These are phyloP conservation scores for Opisthograptis luteolata DNA, from an alignment of 2,888 invertebrate genomes.

Conservation along the genomic window DNA sequence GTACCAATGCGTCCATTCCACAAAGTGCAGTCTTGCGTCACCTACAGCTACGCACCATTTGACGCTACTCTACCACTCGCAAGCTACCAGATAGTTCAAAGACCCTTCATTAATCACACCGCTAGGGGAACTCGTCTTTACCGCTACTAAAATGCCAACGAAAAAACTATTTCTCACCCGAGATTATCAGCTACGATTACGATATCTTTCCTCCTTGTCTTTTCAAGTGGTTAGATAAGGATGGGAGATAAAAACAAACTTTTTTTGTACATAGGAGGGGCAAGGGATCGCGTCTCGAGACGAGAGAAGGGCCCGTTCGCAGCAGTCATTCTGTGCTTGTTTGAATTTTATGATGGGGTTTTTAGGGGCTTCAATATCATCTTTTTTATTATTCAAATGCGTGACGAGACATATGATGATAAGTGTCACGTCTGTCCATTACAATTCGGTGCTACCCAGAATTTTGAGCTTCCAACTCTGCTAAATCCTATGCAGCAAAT, in stretches of 20 bases:
- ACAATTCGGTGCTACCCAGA: too few species aligned
- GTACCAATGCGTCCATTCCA: slow-evolving; percentile 20
- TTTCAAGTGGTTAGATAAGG: slow-evolving; percentile 28
- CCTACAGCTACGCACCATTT: slow-evolving; percentile 47
- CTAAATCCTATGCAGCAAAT: too few species aligned
- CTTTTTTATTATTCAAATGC: too few species aligned
- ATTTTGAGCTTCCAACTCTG: too few species aligned
- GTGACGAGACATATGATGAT: too few species aligned
- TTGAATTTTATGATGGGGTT: slow-evolving; percentile 2
- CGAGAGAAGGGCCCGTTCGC: slow-evolving; percentile 2
- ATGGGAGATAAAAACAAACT: slow-evolving; percentile 20
- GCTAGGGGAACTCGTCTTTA: slow-evolving; percentile 46
- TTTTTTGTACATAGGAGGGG: not conserved
- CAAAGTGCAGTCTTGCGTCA: slow-evolving; percentile 20
- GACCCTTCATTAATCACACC: slow-evolving; percentile 59
- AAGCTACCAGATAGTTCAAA: slow-evolving; percentile 50
- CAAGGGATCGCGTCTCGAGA: slow-evolving; percentile 18
- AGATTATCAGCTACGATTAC: slow-evolving; percentile 21
- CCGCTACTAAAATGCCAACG: slow-evolving; percentile 39
- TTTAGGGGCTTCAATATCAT: not conserved
- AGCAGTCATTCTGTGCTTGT: not conserved
- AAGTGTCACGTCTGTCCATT: too few species aligned
- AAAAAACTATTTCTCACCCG: slow-evolving; percentile 34
- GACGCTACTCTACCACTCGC: slow-evolving; percentile 27
- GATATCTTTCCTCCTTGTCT: slow-evolving; percentile 32